phyloP scores from a whole-genome alignment of 2,888 invertebrate species.

The Pterostichus madidus region DNA sequence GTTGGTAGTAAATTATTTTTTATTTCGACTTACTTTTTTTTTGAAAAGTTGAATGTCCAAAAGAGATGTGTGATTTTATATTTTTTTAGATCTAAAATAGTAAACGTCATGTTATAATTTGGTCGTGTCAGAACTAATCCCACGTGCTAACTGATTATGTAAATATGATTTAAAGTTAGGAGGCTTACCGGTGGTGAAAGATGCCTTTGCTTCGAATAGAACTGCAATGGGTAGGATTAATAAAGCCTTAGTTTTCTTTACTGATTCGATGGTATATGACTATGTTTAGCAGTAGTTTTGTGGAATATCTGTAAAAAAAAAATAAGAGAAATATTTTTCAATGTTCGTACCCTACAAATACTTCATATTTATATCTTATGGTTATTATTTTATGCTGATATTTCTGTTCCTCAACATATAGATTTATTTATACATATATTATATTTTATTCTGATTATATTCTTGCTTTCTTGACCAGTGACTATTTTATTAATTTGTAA shows the following conservation, averaged over 20 bases:
- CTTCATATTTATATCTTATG: conserved; percentile 15
- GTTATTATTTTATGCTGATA: conserved; percentile 38
- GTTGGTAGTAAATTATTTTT: conserved; percentile 18
- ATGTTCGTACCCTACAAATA: conserved; percentile 53
- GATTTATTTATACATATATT: conserved; percentile 23
- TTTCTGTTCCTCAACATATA: conserved; percentile 50
- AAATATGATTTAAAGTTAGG: conserved; percentile 33
- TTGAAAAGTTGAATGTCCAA: not conserved
- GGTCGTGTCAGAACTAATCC: not conserved
- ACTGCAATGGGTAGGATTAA: conserved; percentile 7
- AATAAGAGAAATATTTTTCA: conserved; percentile 64
- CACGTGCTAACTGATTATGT: conserved; percentile 10
- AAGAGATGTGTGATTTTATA: conserved; percentile 4
- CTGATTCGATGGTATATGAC: not conserved
- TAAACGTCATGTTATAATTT: not conserved
- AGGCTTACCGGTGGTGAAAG: conserved; percentile 34
- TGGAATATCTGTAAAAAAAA: conserved; percentile 56
- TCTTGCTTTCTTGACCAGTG: conserved; percentile 24
- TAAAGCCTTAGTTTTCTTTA: conserved; percentile 37
- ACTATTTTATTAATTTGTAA: conserved; percentile 44
- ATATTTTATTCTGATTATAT: not conserved
- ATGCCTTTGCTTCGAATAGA: conserved; percentile 57
- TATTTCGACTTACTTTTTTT: not conserved
- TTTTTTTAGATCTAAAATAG: conserved; percentile 11
- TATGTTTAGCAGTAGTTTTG: conserved; percentile 59